These are phyloP conservation scores for Hirundo rustica DNA, from an alignment of 2,797 vertebrate genomes.

Conservation along the genomic window DNA sequence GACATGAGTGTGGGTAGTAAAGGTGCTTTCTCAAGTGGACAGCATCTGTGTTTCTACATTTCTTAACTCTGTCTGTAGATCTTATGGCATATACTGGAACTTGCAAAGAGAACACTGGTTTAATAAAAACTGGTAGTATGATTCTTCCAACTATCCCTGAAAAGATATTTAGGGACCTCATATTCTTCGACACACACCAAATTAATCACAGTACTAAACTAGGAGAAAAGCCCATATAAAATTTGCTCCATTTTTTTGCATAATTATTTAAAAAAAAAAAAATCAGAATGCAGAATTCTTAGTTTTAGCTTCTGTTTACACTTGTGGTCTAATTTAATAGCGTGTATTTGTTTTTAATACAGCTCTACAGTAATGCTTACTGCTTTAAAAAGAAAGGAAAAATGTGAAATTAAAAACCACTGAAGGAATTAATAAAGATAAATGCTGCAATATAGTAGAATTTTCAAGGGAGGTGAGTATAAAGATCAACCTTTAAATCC, in stretches of 20 bases:
- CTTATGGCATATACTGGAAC: not conserved
- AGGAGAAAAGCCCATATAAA: not conserved
- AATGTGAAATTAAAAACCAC: not conserved
- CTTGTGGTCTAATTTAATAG: not conserved
- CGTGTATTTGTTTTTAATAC: constrained; percentile 27
- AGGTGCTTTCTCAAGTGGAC: not conserved
- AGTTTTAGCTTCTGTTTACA: constrained; percentile 3
- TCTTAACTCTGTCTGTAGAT: not conserved
- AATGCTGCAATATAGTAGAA: not conserved
- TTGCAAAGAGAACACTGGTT: not conserved
- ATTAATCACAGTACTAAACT: not conserved
- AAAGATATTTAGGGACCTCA: not conserved
- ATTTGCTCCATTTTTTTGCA: not conserved
- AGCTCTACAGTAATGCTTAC: not conserved
- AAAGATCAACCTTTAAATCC: constrained; percentile 1
- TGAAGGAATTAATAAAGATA: constrained; percentile 16
- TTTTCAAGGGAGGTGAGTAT: constrained; percentile 19
- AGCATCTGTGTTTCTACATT: not conserved
- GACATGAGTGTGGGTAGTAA: not conserved
- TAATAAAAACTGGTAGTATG: not conserved
- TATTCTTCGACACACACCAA: not conserved
- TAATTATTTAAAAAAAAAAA: not conserved
- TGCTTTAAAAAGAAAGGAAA: not conserved
- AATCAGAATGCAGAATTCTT: not conserved
- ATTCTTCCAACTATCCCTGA: not conserved